Evolutionary conservation across 2,888 invertebrate species (phyloP).

Genomic region (Polyommatus icarus): DNA sequence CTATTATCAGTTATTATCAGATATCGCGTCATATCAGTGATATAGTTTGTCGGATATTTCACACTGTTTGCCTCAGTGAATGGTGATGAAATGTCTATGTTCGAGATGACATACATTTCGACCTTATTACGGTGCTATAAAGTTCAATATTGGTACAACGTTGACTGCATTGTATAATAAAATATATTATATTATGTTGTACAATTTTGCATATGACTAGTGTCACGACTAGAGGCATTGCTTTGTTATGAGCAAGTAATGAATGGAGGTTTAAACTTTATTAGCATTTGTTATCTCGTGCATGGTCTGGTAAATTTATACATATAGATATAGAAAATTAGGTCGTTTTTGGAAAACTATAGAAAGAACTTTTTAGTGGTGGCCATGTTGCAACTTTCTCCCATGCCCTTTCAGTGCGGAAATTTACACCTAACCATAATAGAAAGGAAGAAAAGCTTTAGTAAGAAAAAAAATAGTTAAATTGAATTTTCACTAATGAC

Average conservation of each 20-base stretch:
- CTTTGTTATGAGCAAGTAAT: not conserved
- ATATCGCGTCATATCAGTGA: constrained; percentile 5
- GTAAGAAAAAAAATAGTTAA: no score
- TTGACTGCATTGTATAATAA: not conserved
- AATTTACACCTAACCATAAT: no score
- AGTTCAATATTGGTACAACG: not conserved
- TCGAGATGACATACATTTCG: not conserved
- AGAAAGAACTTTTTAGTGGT: no score
- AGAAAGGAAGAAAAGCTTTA: no score
- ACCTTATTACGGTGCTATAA: not conserved
- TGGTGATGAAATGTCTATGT: not conserved
- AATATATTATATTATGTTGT: not conserved
- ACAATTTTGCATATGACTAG: not conserved
- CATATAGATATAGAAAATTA: not conserved
- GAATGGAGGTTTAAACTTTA: not conserved
- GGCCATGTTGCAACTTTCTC: no score
- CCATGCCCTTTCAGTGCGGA: no score
- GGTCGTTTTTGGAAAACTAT: not conserved
- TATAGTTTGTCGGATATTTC: not conserved
- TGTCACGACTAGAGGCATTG: not conserved
- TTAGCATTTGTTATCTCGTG: not conserved
- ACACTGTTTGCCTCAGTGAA: not conserved
- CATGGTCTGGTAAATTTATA: not conserved
- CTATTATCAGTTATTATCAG: not conserved
- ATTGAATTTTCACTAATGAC: no score